Percentiles rank a stretch among this genome's conserved stretches.
These are phyloP conservation scores for Epinephelus fuscoguttatus DNA, from an alignment of 2,113 vertebrate genomes.

Conservation along the genomic window DNA sequence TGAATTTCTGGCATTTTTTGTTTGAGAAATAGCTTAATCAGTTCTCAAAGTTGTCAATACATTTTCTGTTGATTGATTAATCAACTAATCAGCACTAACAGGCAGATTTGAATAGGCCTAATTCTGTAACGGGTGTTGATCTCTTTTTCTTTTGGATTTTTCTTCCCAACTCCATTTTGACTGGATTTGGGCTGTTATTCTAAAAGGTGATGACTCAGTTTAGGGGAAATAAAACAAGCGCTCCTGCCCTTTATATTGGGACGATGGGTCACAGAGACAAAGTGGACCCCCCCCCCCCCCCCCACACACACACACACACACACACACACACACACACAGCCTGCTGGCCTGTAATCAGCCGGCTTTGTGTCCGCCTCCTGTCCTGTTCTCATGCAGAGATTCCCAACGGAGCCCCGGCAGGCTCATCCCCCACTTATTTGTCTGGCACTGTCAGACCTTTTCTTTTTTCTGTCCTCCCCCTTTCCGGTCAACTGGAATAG, in stretches of 20 bases:
- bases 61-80: too few species aligned
- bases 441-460: conserved; percentile 63
- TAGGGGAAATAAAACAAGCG: conserved; percentile 61
- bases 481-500: conserved; percentile 41
- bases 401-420: conserved; percentile 42
- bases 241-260: conserved; percentile 51
- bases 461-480: conserved; percentile 33
- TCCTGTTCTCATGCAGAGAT: conserved; percentile 70
- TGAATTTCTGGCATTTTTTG: background rate
- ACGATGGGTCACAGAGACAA: conserved; percentile 61
- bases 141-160: background rate
- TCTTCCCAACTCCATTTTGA: background rate
- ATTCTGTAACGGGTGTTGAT: background rate
- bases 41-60: too few species aligned
- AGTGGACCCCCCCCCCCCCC: conserved; percentile 49
- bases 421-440: conserved; percentile 75
- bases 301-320: too few species aligned
- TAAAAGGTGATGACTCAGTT: conserved; percentile 67
- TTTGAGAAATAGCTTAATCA: background rate
- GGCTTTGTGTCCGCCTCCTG: conserved; percentile 76
- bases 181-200: conserved; percentile 36
- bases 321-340: conserved; percentile 29
- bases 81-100: too few species aligned
- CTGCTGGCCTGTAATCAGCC: conserved; percentile 69
- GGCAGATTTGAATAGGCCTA: background rate